A percentile compares a stretch with the other conserved stretches of the same genome.
Evolutionary conservation across 2,797 vertebrate genomes (phyloP).

Genomic region (Pygocentrus nattereri): DNA sequence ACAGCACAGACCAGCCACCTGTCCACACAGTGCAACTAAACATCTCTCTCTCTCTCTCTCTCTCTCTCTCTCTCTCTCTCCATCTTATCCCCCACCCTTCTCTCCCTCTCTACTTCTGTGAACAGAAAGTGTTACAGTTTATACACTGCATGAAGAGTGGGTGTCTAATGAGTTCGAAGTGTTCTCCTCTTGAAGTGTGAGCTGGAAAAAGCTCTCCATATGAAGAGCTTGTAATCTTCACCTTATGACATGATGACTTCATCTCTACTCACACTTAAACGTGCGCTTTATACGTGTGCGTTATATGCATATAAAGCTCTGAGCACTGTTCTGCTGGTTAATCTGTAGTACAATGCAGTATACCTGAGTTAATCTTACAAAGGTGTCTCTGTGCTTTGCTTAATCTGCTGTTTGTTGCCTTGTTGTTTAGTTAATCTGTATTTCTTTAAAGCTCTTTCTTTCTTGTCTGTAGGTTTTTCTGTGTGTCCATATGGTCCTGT

Average conservation of each 20-base stretch:
- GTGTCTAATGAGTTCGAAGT: constrained; percentile 44
- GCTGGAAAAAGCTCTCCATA: constrained; percentile 55
- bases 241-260: constrained; percentile 37
- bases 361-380: neutral
- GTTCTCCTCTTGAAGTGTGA: constrained; percentile 46
- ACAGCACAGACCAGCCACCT: constrained; percentile 11
- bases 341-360: neutral
- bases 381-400: neutral
- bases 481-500: neutral
- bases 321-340: neutral
- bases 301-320: neutral
- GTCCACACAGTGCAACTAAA: neutral
- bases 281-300: constrained; percentile 33
- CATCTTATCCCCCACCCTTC: too few relatives aligned
- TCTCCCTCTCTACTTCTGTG: constrained; percentile 10
- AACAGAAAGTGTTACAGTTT: neutral
- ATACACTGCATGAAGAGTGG: constrained; percentile 24
- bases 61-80: constrained; percentile 13
- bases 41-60: constrained; percentile 18
- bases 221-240: constrained; percentile 54
- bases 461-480: neutral
- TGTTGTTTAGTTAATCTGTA: neutral
- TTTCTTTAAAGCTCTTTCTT: neutral
- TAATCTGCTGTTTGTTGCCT: neutral
- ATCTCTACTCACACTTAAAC: constrained; percentile 31